Percentiles rank a stretch among this genome's conserved stretches.
Conservation (phyloP, 2,797 vertebrate genomes). For the Varecia variegata region DNA sequence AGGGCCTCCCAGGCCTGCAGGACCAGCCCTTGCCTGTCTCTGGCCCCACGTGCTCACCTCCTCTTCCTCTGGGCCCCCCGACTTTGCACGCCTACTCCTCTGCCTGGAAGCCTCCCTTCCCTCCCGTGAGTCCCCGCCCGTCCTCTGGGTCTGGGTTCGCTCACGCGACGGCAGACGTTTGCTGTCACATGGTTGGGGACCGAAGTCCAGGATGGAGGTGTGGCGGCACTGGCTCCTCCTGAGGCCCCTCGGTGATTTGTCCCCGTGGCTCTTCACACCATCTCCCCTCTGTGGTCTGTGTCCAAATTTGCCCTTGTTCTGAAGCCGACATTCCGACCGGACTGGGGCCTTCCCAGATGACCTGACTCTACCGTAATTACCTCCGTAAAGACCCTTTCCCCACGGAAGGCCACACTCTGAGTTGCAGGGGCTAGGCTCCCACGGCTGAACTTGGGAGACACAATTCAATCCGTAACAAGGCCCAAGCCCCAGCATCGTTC, state of each 20-base stretch:
- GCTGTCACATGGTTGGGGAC: accelerated
- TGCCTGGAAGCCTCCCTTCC: too few relatives aligned
- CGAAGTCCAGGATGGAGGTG: not conserved
- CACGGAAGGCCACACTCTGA: not conserved
- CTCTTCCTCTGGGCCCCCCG: too few relatives aligned
- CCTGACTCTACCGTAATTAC: not conserved
- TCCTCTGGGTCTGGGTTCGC: not conserved
- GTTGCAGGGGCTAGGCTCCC: not conserved
- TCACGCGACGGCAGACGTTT: accelerated
- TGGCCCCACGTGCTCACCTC: too few relatives aligned
- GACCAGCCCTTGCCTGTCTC: not conserved
- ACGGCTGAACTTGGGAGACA: not conserved
- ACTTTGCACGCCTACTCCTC: not conserved
- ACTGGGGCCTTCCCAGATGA: not conserved
- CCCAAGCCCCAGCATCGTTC: not conserved
- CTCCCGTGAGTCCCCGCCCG: not conserved
- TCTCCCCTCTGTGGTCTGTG: accelerated
- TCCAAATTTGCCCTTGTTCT: too few relatives aligned
- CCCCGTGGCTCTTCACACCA: not conserved
- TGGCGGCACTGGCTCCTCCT: accelerated
- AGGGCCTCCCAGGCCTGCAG: not conserved
- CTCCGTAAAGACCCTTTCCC: not conserved
- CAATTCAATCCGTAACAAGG: accelerated
- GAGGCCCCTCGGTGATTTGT: not conserved
- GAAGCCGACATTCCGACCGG: not conserved